Evolutionary conservation across 1,140 invertebrate genomes (phyloP).

Genomic region (Leptinotarsa lineolata): DNA sequence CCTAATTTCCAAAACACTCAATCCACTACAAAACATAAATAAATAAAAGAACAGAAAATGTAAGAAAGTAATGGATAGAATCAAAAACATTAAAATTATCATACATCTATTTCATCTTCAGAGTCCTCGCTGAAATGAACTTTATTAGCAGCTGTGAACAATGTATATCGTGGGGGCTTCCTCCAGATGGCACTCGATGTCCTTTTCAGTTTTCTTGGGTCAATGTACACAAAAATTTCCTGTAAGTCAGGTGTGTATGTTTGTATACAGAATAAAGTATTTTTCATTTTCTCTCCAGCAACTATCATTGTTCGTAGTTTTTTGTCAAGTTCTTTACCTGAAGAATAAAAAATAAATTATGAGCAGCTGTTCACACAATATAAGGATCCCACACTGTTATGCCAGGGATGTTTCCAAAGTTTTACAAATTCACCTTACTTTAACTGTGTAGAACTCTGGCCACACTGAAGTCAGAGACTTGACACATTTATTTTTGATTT

Average conservation of each 20-base stretch:
- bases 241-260: conserved; percentile 68
- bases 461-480: too few relatives aligned
- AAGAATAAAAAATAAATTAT: too few relatives aligned
- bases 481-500: too few relatives aligned
- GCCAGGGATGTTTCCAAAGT: too few relatives aligned
- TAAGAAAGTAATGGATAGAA: too few relatives aligned
- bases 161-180: conserved; percentile 63
- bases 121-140: conserved; percentile 35
- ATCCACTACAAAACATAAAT: too few relatives aligned
- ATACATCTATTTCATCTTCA: neutral
- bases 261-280: conserved; percentile 66
- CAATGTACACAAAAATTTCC: conserved; percentile 70
- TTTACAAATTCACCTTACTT: too few relatives aligned
- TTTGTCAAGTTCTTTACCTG: neutral
- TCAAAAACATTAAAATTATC: neutral
- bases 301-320: neutral
- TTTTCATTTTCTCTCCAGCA: conserved; percentile 52
- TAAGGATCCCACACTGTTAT: too few relatives aligned
- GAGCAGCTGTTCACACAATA: too few relatives aligned
- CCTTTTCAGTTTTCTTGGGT: conserved; percentile 65
- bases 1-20: too few relatives aligned
- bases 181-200: conserved; percentile 75
- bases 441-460: too few relatives aligned
- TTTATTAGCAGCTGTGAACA: conserved; percentile 37
- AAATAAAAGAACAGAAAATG: too few relatives aligned